Evolutionary conservation across 2,888 invertebrate genomes (phyloP).

Genomic region (Drosophila mimetica): DNA sequence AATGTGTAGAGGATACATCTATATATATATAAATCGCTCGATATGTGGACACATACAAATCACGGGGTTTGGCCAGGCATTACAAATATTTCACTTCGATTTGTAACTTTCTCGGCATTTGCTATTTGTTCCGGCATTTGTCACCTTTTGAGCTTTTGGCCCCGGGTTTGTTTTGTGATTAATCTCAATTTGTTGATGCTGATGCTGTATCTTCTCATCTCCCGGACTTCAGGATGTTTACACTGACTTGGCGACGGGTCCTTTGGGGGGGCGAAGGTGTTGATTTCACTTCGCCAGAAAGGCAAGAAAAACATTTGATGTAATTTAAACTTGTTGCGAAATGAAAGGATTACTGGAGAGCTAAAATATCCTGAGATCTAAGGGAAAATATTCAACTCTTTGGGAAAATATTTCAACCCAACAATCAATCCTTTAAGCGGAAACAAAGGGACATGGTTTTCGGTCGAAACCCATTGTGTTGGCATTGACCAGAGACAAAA

Average conservation of each 20-base stretch:
- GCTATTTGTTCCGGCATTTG: conserved; percentile 56
- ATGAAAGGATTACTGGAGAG: neutral
- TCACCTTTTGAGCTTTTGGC: conserved; percentile 67
- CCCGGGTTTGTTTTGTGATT: conserved; percentile 62
- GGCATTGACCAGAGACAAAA: conserved; percentile 10
- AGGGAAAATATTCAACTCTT: neutral
- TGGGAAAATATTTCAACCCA: no score
- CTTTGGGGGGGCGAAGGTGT: neutral
- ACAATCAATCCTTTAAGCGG: conserved; percentile 1
- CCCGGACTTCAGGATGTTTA: conserved; percentile 10
- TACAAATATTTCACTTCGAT: conserved; percentile 60
- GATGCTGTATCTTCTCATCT: conserved; percentile 25
- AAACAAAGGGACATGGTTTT: conserved; percentile 2
- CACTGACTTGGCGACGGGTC: conserved; percentile 1
- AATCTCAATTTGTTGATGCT: conserved; percentile 66
- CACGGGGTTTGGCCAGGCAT: conserved; percentile 66
- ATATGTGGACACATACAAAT: conserved; percentile 55
- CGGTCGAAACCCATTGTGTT: neutral
- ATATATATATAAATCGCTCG: neutral
- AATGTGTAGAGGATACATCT: conserved; percentile 45
- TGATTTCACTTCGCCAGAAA: conserved; percentile 16
- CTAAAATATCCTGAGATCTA: neutral
- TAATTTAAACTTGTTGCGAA: conserved; percentile 20
- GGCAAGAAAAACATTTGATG: conserved; percentile 12
- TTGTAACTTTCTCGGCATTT: conserved; percentile 18